Base-by-base conservation (phyloP, 2,113 vertebrate genomes). In the Centropus unirufus region DNA sequence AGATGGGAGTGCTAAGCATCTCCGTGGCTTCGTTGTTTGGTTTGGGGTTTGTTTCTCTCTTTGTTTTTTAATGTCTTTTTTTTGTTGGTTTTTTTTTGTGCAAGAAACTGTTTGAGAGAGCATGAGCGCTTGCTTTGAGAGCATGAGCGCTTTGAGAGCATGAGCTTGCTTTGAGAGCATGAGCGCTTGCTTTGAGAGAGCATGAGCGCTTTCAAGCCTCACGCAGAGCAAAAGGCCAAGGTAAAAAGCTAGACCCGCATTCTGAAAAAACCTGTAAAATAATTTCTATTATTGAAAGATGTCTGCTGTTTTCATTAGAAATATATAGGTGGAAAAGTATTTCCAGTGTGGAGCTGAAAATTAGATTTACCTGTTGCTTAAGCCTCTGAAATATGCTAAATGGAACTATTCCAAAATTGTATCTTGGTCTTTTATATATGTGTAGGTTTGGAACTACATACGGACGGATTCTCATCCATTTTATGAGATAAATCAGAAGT, bases 21-120 rank as follows among this genome's bases (percentile, higher is more conserved):
- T 61, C 76, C 15, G 7, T 54, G 17, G 2, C 3, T 26, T 5
- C 1, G 8, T 52, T 11, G 1, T 22, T 76, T 72, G 5, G 0
- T 19, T 84, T 80, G 24, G 14, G 29, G 32, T 29, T 15, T 9
- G 29, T 30, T 55, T 29, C 51, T 63, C 64, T 6, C 17, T 27
- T 17, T 10, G 18, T n/a, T 39, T 18, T 44, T 49, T 14, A 61
- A 36, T 30, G 24, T 64, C 1, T 11, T 83, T 83, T 4, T 3
- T 16, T 36, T 36, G 36, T 36, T 36, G n/a, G n/a, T 63, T 54
- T 16, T 52, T 63, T 55, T 78, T 69, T 26, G 21, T 78, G 29
- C 11, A 67, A 61, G 39, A 72, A 89, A 5, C 7, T 3, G 0
- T 59, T 30, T 67, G 39, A 62, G 19, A 59, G 6, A 6, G 9